Evolutionary conservation across 2,797 vertebrate genomes (phyloP).

Genomic region (Chelon labrosus): DNA sequence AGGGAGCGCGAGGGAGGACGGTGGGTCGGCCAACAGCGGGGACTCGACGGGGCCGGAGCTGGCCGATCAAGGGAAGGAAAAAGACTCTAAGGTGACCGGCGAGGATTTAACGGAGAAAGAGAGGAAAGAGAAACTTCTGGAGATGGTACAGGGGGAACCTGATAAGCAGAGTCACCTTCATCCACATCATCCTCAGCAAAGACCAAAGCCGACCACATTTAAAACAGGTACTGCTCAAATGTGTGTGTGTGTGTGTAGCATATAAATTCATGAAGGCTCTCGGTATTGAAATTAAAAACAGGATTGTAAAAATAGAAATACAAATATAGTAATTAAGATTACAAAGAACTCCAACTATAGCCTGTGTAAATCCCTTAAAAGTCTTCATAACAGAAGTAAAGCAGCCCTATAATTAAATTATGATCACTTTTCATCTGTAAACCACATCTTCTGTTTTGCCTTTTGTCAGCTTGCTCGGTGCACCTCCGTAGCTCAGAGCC

Average conservation of each 20-base stretch:
- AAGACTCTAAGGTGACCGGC: slow-evolving; percentile 60
- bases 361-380: neutral
- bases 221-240: slow-evolving; percentile 67
- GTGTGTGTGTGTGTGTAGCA: neutral
- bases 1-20: slow-evolving; percentile 55
- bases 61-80: slow-evolving; percentile 56
- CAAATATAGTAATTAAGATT: too few relatives aligned
- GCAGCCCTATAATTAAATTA: neutral
- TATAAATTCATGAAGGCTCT: too few relatives aligned
- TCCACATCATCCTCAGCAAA: slow-evolving; percentile 67
- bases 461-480: neutral
- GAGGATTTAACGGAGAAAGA: slow-evolving; percentile 63
- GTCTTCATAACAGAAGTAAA: neutral
- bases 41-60: slow-evolving; percentile 25
- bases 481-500: neutral
- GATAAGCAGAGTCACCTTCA: slow-evolving; percentile 56
- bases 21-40: slow-evolving; percentile 52
- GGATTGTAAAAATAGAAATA: too few relatives aligned
- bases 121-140: slow-evolving; percentile 65
- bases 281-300: too few relatives aligned
- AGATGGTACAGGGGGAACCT: slow-evolving; percentile 67
- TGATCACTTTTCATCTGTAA: neutral
- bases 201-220: slow-evolving; percentile 66
- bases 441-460: neutral
- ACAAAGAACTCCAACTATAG: neutral